A percentile compares a stretch with the other conserved stretches of the same genome.
Evolutionary conservation across 2,888 invertebrate genomes (phyloP).

Genomic region (Sarcophaga carnaria): DNA sequence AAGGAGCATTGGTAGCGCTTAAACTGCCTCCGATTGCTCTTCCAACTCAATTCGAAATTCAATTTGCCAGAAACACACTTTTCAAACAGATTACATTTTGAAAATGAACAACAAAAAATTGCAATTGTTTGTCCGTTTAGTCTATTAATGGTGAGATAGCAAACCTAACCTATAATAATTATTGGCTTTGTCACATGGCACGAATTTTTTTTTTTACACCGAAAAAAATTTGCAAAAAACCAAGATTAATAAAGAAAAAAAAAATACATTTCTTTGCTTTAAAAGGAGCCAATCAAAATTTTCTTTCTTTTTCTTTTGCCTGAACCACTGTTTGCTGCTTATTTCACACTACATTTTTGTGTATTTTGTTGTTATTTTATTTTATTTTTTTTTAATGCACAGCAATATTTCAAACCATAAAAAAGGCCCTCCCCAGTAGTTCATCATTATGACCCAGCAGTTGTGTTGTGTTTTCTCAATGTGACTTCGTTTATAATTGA

Average conservation of each 20-base stretch:
- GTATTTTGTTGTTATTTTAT: not conserved
- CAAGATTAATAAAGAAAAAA: too few species aligned
- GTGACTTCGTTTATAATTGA: conserved; percentile 1
- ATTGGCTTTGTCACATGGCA: too few species aligned
- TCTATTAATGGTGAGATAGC: not conserved
- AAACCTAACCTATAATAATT: too few species aligned
- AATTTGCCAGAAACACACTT: too few species aligned
- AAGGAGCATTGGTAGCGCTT: too few species aligned
- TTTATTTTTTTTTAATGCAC: conserved; percentile 34
- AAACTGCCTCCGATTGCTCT: too few species aligned
- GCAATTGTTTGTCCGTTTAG: not conserved
- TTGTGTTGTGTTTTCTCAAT: conserved; percentile 28
- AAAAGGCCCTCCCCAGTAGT: conserved; percentile 62
- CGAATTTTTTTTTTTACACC: not conserved
- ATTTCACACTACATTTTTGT: conserved; percentile 54
- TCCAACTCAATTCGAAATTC: too few species aligned
- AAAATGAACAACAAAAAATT: not conserved
- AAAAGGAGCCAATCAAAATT: too few species aligned
- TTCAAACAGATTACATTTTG: too few species aligned
- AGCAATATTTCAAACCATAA: conserved; percentile 35
- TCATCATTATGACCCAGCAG: conserved; percentile 34
- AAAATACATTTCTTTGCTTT: too few species aligned
- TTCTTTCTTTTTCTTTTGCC: fast-evolving
- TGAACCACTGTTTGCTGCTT: conserved; percentile 43
- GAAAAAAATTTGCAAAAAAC: too few species aligned